phyloP scores from a whole-genome alignment of 2,797 vertebrate genomes.

The Rhyacichthys aspro region DNA sequence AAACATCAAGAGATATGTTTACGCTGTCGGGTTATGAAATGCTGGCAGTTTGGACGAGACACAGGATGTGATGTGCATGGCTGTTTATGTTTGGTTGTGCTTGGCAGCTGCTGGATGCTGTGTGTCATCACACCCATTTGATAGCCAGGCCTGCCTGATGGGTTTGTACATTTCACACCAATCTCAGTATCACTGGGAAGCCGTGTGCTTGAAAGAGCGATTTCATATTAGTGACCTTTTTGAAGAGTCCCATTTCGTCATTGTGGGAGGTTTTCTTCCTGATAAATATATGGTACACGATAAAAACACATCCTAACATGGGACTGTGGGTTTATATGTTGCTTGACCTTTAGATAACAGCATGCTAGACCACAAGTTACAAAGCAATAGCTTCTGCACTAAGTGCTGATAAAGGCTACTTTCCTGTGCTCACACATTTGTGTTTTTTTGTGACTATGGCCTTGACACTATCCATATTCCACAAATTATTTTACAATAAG shows the following conservation, averaged over 20 bases:
- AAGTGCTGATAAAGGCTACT: conserved; percentile 17
- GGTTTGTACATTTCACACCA: conserved; percentile 31
- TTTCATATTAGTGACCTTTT: conserved; percentile 45
- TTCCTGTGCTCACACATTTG: conserved; percentile 9
- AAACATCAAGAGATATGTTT: conserved; percentile 66
- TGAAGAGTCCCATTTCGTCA: conserved; percentile 14
- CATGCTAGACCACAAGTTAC: conserved; percentile 1
- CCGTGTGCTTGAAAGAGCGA: conserved; percentile 42
- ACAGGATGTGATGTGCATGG: conserved; percentile 49
- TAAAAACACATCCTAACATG: conserved; percentile 2
- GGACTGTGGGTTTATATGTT: conserved; percentile 3
- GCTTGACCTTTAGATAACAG: conserved; percentile 25
- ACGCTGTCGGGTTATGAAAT: conserved; percentile 34
- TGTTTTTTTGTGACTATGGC: conserved; percentile 9
- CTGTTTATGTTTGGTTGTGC: conserved; percentile 51
- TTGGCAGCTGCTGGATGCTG: conserved; percentile 48
- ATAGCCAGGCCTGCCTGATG: conserved; percentile 23
- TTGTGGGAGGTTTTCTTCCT: conserved; percentile 10
- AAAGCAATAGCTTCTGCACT: background rate
- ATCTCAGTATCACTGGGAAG: conserved; percentile 31
- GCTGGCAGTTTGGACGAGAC: conserved; percentile 34
- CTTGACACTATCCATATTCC: background rate
- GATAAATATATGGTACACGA: conserved; percentile 14
- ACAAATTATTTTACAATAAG: background rate
- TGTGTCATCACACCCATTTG: conserved; percentile 26